Base-by-base conservation (phyloP, 2,888 invertebrate genomes). In the Caenorhabditis zanzibari region DNA sequence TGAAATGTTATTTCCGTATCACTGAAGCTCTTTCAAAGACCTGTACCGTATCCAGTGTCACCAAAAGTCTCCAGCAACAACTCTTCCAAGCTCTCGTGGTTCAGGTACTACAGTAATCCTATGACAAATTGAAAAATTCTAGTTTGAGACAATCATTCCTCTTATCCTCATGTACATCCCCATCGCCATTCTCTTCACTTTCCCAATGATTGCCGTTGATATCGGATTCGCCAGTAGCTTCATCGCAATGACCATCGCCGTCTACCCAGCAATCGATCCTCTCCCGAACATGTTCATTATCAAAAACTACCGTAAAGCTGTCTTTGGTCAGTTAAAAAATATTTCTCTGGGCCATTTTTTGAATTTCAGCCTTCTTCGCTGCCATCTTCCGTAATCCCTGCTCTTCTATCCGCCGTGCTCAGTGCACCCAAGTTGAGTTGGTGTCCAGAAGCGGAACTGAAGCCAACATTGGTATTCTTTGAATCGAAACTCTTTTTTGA, bases 231-330 rank as follows among this genome's bases (percentile, higher is more conserved):
- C 68, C 16, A 68, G 68, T n/a, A 68, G 76, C 49, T 68, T 76
- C 49, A 68, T 76, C 19, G 68, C 76, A 10, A 76, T 76, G 68
- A 76, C 76, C 3, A 76, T 76, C 16, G 76, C 76, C 38, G 76
- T 68, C 26, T 76, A 76, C 28, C 76, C 76, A 4, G 76, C 76
- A 49, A 68, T 76, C 28, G 76, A 76, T 22, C 76, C 76, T 24
- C 41, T 76, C 16, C 76, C 76, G 28, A 76, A 68, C 52, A 68
- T 76, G 68, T 68, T 76, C 35, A 76, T 76, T 38, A 76, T 76
- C 24, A 68, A 68, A 35, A 68, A 76, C 68, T 76, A 76, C 49
- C 47, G 76, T 2, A 75, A 75, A 47, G 75, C 75, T 0, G 75
- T 75, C 19, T 56, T 75, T 26, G 41, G 75, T 76, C 1, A n/a